phyloP scores from a whole-genome alignment of 2,797 vertebrate genomes.

The Sparus aurata region DNA sequence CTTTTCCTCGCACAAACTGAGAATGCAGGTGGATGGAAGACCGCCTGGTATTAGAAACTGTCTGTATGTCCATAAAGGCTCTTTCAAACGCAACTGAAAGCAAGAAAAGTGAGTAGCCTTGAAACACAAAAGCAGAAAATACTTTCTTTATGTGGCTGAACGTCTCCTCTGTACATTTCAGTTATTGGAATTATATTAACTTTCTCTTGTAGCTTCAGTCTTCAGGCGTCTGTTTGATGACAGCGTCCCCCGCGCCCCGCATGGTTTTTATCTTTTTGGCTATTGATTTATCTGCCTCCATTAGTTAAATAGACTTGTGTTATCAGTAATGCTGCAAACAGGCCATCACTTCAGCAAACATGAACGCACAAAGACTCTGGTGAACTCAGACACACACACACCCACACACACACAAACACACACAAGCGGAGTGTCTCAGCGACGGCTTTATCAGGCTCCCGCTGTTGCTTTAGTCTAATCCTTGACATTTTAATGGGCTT shows the following conservation, averaged over 20 bases:
- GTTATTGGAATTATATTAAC: neutral
- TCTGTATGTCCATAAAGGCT: neutral
- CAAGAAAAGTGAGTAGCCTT: neutral
- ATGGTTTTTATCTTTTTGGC: neutral
- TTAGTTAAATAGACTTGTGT: slow-evolving; percentile 24
- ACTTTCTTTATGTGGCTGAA: neutral
- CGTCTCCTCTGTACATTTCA: neutral
- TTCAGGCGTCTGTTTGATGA: neutral
- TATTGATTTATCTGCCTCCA: slow-evolving; percentile 24
- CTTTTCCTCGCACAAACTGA: too few species aligned
- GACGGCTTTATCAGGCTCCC: slow-evolving; percentile 62
- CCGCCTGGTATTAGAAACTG: neutral
- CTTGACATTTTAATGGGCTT: slow-evolving; percentile 74
- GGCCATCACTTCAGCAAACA: slow-evolving; percentile 20
- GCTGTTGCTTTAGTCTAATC: slow-evolving; percentile 69
- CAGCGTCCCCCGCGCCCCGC: neutral
- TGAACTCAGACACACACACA: neutral
- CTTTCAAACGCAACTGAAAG: neutral
- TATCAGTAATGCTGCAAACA: slow-evolving; percentile 32
- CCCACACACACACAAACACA: slow-evolving; percentile 11
- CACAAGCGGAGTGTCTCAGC: slow-evolving; percentile 43
- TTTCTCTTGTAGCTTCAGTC: neutral
- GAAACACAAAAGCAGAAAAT: slow-evolving; percentile 5
- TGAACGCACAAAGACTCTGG: slow-evolving; percentile 12
- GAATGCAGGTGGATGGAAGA: neutral